These are phyloP conservation scores for Tyto alba DNA, from an alignment of 2,113 vertebrate species.

Conservation along the genomic window DNA sequence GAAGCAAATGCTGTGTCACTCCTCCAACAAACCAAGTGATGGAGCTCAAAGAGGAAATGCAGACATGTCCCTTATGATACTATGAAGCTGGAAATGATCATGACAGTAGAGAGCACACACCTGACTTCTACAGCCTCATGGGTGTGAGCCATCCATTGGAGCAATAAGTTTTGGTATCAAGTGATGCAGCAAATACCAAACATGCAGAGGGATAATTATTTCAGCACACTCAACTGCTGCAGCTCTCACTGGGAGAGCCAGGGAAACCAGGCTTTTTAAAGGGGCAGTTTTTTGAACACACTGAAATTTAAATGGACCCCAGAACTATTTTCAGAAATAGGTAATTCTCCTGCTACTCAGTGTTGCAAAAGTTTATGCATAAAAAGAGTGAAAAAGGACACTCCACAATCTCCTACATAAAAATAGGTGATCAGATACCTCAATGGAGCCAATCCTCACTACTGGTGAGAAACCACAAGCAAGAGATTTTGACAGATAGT, in stretches of 20 bases:
- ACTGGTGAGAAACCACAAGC: background rate
- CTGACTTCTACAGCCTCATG: background rate
- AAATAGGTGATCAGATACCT: background rate
- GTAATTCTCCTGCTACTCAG: background rate
- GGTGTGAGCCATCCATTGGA: background rate
- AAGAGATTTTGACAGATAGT: background rate
- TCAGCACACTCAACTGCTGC: background rate
- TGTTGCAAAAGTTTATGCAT: background rate
- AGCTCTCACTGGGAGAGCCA: background rate
- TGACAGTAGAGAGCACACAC: background rate
- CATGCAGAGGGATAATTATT: background rate
- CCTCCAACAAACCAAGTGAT: background rate
- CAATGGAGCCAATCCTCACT: background rate
- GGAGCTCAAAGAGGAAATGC: background rate
- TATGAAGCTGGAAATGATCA: background rate
- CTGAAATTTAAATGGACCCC: background rate
- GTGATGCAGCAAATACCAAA: background rate
- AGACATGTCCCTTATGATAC: background rate
- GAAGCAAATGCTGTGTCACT: constrained; percentile 11
- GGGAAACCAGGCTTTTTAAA: background rate
- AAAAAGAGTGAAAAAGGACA: background rate
- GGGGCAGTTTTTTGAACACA: background rate
- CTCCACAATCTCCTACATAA: background rate
- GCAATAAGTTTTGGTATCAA: background rate
- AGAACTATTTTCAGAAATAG: background rate